Evolutionary conservation across 2,888 invertebrate genomes (phyloP), one percentile per base, ranked within the genome.

Genomic region (Cheilosia pagana): DNA sequence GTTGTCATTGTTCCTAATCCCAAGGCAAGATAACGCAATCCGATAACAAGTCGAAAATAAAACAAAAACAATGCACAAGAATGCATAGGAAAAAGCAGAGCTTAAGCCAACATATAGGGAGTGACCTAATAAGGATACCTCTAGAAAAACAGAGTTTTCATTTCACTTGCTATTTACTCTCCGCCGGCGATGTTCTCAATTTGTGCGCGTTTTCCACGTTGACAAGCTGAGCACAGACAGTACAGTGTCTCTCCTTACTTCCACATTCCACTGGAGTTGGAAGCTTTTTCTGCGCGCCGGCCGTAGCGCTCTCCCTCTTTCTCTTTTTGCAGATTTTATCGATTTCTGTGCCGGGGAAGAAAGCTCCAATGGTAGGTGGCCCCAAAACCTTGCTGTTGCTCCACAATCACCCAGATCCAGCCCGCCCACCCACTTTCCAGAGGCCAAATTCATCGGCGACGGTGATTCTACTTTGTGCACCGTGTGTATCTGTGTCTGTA

Each of bases 81-180:
- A 60, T 52, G 68, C 57, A 52, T 48, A 21, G 67, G 41, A 41
- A 31, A 55, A 63, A 0, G 14, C 14, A 19, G 16, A 70, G 78
- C 83, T 83, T 78, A 63, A 4, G 31, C 52, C 55, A 83, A 68
- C 74, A 72, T 78, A 78, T 78, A 78, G 83, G 83, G 83, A 83
- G 83, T 83, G 83, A 83, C 83, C 83, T 83, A 83, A 74, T 83
- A 83, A 83, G 70, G 63, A 28, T 70, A 70, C 57, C 76, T 63
- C 35, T 35, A 35, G 3, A n/a, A n/a, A n/a, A 50, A 70, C 68
- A 43, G 50, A 52, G 19, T 50, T 19, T 25, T 43, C 25, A 48
- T 19, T 39, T 43, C 50, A 45, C 45, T 70, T 48, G 23, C 16
- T 16, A 19, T 60, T 53, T n/a, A 48, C 14, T 39, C 2, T 48